phyloP scores from a whole-genome alignment of 2,797 vertebrate species.

The Philypnodon macrostomus region DNA sequence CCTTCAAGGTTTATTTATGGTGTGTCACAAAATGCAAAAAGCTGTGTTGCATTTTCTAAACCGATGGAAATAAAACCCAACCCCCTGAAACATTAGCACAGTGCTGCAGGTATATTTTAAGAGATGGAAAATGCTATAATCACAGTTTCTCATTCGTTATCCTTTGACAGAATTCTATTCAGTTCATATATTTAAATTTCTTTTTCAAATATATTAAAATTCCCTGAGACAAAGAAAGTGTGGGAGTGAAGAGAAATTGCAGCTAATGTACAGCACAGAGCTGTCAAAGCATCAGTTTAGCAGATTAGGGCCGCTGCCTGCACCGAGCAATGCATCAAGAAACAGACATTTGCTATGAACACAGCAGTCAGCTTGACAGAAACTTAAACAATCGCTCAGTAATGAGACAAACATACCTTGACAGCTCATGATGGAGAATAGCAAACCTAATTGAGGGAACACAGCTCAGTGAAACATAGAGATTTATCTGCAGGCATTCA shows the following conservation, averaged over 20 bases:
- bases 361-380: conserved; percentile 59
- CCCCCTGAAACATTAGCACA: too few relatives aligned
- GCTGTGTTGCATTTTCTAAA: too few relatives aligned
- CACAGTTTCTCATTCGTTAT: conserved; percentile 45
- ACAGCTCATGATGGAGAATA: conserved; percentile 63
- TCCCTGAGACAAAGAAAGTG: conserved; percentile 24
- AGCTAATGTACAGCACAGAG: conserved; percentile 59
- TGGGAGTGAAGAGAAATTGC: conserved; percentile 46
- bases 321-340: conserved; percentile 52
- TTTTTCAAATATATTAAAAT: conserved; percentile 56
- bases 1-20: too few relatives aligned
- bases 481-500: conserved; percentile 53
- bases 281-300: conserved; percentile 67
- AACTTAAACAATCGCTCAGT: conserved; percentile 70
- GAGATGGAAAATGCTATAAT: conserved; percentile 37
- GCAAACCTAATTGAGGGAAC: conserved; percentile 49
- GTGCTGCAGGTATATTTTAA: too few relatives aligned
- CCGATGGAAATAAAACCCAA: too few relatives aligned
- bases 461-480: conserved; percentile 43
- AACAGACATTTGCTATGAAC: conserved; percentile 46
- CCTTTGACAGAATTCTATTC: conserved; percentile 46
- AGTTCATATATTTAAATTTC: conserved; percentile 37
- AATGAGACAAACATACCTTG: conserved; percentile 72
- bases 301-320: conserved; percentile 55
- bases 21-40: too few relatives aligned